phyloP scores from a whole-genome alignment of 2,797 vertebrate genomes.

The Ctenopoma kingsleyae region DNA sequence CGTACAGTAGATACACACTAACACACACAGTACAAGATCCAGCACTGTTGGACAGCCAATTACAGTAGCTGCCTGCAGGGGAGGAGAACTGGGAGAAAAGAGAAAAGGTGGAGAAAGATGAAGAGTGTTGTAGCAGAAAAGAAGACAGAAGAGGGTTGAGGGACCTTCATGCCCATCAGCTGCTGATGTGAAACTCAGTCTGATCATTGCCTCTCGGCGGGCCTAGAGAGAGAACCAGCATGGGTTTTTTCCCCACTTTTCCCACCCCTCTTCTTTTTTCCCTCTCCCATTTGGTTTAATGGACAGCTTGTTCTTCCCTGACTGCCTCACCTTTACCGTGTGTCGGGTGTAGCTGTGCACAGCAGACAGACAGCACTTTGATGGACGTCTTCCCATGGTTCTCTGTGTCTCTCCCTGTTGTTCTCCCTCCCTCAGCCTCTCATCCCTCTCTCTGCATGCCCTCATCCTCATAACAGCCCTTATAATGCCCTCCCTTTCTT shows the following conservation, averaged over 20 bases:
- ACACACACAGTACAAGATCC: slow-evolving; percentile 11
- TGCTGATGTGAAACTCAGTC: slow-evolving; percentile 69
- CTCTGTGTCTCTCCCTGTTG: slow-evolving; percentile 35
- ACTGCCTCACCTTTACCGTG: slow-evolving; percentile 41
- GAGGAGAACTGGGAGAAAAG: slow-evolving; percentile 26
- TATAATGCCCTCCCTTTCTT: slow-evolving; percentile 44
- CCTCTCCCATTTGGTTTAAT: slow-evolving; percentile 42
- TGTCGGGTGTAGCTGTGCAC: slow-evolving; percentile 49
- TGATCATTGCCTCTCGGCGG: slow-evolving; percentile 63
- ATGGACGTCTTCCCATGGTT: slow-evolving; percentile 58
- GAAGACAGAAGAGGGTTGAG: slow-evolving; percentile 48
- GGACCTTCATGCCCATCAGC: slow-evolving; percentile 59
- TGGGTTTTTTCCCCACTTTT: slow-evolving; percentile 12
- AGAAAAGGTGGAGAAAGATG: slow-evolving; percentile 45
- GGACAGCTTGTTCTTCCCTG: slow-evolving; percentile 41
- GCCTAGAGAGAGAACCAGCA: slow-evolving; percentile 29
- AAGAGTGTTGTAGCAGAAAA: slow-evolving; percentile 39
- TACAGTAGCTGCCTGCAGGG: slow-evolving; percentile 60
- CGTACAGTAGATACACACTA: not conserved
- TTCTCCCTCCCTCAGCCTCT: slow-evolving; percentile 27
- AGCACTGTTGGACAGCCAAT: slow-evolving; percentile 61
- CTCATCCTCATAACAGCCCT: slow-evolving; percentile 39
- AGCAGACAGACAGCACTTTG: slow-evolving; percentile 59
- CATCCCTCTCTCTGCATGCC: slow-evolving; percentile 36
- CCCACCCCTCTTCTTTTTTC: slow-evolving; percentile 2